Base-by-base conservation (phyloP, 2,888 invertebrate species). In the Spodoptera picta region DNA sequence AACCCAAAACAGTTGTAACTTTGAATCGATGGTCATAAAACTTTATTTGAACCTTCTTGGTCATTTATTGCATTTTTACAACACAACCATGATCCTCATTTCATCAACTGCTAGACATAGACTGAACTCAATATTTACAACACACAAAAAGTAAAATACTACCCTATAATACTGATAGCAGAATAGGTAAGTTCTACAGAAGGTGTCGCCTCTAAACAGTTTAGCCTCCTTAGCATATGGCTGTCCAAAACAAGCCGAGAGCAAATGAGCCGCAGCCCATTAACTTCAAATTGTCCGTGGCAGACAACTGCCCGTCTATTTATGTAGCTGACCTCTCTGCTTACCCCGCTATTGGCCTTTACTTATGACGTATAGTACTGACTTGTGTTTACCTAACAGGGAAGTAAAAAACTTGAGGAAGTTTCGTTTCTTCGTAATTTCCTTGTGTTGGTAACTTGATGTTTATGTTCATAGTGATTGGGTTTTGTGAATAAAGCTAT, bases 201-300 rank as follows among this genome's bases (percentile, higher is more conserved):
- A 12, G 4, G 12, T 41, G 48, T 59, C 66, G 0, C 45, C 5
- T 80, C 77, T 80, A 11, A 31, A 12, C 12, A 68, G 58, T 79
- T 75, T 77, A 72, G 69, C n/a, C 23, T 60, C 23, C 54, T 70
- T 81, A 73, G 62, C 66, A 56, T 79, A 53, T 68, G 76, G 24
- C 51, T 62, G 65, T 82, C 81, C 81, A 75, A 80, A 83, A 80
- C 82, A 81, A 72, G 82, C 80, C 73, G 74, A 79, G 74, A 70
- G 77, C 77, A 84, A 89, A 91, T 89, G 90, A 88, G 84, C 76
- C 89, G 86, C 83, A 89, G 81, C 61, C 88, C 90, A 90, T 92
- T 90, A 82, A 77, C 77, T 78, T 80, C 89, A 84, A 91, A 90
- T 90, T 86, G 88, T 72, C 84, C 91, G 90, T 86, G 81, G 62